Evolutionary conservation across 2,888 invertebrate species (phyloP), one percentile per base, ranked within the genome.

Genomic region (Julus scandinavius): DNA sequence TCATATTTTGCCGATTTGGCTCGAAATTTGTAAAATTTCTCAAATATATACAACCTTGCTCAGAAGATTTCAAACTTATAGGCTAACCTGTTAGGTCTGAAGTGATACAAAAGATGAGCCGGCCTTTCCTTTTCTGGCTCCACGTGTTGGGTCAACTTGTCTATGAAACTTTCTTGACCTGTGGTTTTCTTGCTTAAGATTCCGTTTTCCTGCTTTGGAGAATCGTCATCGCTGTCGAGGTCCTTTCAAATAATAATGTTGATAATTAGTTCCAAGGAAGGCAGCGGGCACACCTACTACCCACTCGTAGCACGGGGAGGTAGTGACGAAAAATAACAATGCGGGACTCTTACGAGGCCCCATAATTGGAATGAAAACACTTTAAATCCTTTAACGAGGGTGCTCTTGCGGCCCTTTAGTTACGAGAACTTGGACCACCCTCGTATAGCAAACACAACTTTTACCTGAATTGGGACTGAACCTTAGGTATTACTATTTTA

Each of bases 281-380:
- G 50, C 9, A 50, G 13, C 50, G 50, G 50, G 50, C 13, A 94
- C 94, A 94, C 93, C 94, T 94, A 94, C 94, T 93, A 93, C 92
- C 92, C 92, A 92, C 90, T 92, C 91, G 91, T 92, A 92, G 92
- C 92, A 93, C 93, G 92, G 93, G 93, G 93, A 94, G 94, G 94
- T 94, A 94, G 94, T 94, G 94, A 94, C 94, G 93, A 94, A 93
- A 94, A 94, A 94, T 94, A 94, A 94, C 94, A 93, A 94, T 94
- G 93, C 93, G 93, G 93, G 93, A 93, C 93, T 93, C 93, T 92
- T 93, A 91, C 92, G 93, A 93, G 93, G 93, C 93, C 93, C 92
- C 94, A 94, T 93, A 93, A 92, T 93, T 92, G 92, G 93, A 29
- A 29, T 29, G 1, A 29, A 1, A 29, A 29, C 29, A 29, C 29